Conservation (phyloP, 2,888 invertebrate species). For the Unio delphinus region DNA sequence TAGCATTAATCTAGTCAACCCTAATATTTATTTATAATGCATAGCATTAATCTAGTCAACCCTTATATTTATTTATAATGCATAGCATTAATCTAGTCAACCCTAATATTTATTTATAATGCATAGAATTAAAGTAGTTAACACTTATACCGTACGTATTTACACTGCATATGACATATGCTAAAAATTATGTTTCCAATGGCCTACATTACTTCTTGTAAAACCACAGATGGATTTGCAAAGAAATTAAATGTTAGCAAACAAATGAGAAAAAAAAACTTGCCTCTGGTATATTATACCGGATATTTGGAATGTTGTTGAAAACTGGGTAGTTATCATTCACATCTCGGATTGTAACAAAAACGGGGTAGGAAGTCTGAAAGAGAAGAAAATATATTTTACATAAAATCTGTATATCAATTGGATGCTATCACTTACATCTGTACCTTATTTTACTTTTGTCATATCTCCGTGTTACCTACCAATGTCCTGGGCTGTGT, state of each 20-base stretch:
- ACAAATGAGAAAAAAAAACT: neutral
- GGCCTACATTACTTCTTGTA: neutral
- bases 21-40: too few relatives aligned
- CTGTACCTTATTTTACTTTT: too few relatives aligned
- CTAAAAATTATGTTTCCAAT: neutral
- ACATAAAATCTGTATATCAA: neutral
- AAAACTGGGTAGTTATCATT: conserved; percentile 50
- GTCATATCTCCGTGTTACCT: too few relatives aligned
- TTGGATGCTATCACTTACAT: neutral
- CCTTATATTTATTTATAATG: too few relatives aligned
- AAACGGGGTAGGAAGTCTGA: conserved; percentile 32
- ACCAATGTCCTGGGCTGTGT: too few relatives aligned
- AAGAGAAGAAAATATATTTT: conserved; percentile 5
- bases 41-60: too few relatives aligned
- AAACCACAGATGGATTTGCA: neutral
- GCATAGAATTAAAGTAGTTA: too few relatives aligned
- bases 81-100: too few relatives aligned
- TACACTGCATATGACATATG: too few relatives aligned
- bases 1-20: too few relatives aligned
- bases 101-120: too few relatives aligned
- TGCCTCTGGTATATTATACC: conserved; percentile 22
- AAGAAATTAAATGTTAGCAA: neutral
- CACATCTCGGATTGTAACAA: conserved; percentile 38
- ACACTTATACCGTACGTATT: too few relatives aligned
- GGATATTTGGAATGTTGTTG: conserved; percentile 22